Conservation (phyloP, 2,113 vertebrate species). For the Phrynosoma blainvillii region DNA sequence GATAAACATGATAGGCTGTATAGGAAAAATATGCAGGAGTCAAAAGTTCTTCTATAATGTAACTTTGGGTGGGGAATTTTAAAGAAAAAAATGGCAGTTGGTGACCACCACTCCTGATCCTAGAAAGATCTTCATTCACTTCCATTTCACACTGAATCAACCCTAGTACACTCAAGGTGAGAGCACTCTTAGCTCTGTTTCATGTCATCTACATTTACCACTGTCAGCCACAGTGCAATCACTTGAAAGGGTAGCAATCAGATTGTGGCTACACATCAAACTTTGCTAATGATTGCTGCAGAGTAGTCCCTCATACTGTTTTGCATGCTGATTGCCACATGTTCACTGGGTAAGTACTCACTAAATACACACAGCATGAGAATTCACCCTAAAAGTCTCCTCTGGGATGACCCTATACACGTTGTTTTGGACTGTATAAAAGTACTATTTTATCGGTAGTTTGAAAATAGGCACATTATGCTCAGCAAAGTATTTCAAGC, state of each 20-base stretch:
- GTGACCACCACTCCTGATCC: not conserved
- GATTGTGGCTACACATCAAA: not conserved
- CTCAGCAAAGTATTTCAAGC: conserved; percentile 63
- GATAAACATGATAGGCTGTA: not conserved
- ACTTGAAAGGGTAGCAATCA: not conserved
- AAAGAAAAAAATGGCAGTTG: not conserved
- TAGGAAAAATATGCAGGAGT: not conserved
- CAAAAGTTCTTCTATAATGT: not conserved
- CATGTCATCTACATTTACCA: not conserved
- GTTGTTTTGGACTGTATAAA: not conserved
- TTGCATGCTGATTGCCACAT: not conserved
- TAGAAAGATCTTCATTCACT: not conserved
- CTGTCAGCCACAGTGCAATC: not conserved
- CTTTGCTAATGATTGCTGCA: not conserved
- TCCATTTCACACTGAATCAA: not conserved
- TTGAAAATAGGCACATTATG: conserved; percentile 1
- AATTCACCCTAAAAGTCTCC: not conserved
- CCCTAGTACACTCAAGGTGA: not conserved
- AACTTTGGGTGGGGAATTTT: no score
- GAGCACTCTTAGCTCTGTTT: not conserved
- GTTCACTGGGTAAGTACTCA: not conserved
- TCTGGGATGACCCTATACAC: not conserved
- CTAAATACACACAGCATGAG: not conserved
- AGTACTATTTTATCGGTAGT: not conserved
- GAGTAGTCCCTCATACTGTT: not conserved